Evolutionary conservation across 2,797 vertebrate genomes (phyloP).

Genomic region (Heliangelus exortis): DNA sequence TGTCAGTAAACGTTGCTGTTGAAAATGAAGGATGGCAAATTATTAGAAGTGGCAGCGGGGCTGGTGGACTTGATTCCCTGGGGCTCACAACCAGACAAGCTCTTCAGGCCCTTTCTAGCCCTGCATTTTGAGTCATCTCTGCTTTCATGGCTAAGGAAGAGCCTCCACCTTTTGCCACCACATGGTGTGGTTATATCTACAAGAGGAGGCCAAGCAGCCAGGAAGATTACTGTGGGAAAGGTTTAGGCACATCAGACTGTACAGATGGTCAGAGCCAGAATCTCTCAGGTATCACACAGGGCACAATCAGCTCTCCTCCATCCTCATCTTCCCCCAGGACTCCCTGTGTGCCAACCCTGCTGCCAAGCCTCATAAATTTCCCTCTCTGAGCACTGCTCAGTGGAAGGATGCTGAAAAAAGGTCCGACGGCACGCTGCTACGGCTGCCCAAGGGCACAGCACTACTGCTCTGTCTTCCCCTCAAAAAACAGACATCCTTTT

Average conservation of each 20-base stretch:
- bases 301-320: slow-evolving; percentile 10
- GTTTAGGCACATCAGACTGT: slow-evolving; percentile 4
- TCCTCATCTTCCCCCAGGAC: not conserved
- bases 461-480: not conserved
- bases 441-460: slow-evolving; percentile 28
- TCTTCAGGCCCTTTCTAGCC: not conserved
- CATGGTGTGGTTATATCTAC: accelerated
- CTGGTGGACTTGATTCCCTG: no score
- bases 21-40: not conserved
- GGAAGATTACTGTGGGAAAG: not conserved
- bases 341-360: not conserved
- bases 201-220: not conserved
- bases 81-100: accelerated
- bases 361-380: slow-evolving; percentile 62
- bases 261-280: slow-evolving; percentile 49
- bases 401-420: accelerated
- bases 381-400: accelerated
- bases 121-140: not conserved
- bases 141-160: not conserved
- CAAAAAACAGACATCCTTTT: not conserved
- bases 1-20: not conserved
- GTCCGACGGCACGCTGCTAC: not conserved
- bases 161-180: not conserved
- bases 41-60: not conserved
- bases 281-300: slow-evolving; percentile 46